Evolutionary conservation across 2,888 invertebrate genomes (phyloP).

Genomic region (Hoplodrina ambigua): DNA sequence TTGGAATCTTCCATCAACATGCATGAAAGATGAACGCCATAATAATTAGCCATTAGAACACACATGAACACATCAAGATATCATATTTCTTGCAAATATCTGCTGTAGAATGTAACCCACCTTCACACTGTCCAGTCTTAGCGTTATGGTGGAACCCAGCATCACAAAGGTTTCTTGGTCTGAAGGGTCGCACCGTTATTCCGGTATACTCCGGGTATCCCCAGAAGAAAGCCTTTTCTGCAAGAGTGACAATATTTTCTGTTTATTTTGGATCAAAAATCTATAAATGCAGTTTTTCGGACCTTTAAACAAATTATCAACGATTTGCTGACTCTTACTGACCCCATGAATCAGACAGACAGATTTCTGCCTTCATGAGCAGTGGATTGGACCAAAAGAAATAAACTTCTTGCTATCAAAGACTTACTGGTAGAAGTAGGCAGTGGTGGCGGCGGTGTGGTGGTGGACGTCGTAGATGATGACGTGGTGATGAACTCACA

Average conservation of each 20-base stretch:
- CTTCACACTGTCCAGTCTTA: constrained; percentile 90
- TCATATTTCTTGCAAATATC: no score
- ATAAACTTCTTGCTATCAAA: neutral
- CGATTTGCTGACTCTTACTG: no score
- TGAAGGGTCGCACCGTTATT: constrained; percentile 74
- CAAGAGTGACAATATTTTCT: neutral
- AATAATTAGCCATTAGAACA: no score
- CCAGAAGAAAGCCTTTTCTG: constrained; percentile 72
- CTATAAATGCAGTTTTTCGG: no score
- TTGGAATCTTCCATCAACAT: no score
- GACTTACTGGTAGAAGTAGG: constrained; percentile 65
- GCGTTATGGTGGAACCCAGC: constrained; percentile 90
- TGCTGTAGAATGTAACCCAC: constrained; percentile 73
- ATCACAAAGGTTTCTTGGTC: constrained; percentile 86
- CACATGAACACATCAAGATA: no score
- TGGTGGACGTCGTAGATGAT: constrained; percentile 70
- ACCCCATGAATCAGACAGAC: no score
- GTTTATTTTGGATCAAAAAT: neutral
- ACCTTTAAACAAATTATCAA: no score
- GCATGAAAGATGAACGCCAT: no score
- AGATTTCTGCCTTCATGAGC: no score
- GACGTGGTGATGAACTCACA: constrained; percentile 75
- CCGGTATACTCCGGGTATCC: constrained; percentile 75
- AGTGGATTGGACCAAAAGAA: no score
- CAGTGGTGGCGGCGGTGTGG: constrained; percentile 54